Percentiles rank a stretch among this genome's conserved stretches.
phyloP scores from a whole-genome alignment of 1,140 invertebrate species.

The Musca vetustissima region DNA sequence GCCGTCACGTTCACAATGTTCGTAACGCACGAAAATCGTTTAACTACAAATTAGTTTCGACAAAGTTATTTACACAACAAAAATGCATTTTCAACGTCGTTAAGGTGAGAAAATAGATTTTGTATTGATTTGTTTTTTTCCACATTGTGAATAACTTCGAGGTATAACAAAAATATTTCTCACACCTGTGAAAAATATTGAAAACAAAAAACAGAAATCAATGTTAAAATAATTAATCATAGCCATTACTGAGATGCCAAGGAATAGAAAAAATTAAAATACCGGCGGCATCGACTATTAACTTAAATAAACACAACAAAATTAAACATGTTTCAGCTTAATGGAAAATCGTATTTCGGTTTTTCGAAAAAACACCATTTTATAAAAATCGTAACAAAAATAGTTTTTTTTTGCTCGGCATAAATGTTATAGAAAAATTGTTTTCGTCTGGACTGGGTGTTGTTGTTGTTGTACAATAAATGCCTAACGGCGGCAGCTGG shows the following conservation, averaged over 20 bases:
- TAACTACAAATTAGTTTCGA: conserved; percentile 2
- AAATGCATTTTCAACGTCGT: background rate
- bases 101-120: background rate
- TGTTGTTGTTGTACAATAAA: background rate
- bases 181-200: conserved; percentile 8
- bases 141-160: background rate
- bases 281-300: too few relatives aligned
- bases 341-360: too few relatives aligned
- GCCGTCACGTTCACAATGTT: background rate
- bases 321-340: too few relatives aligned
- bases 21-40: background rate
- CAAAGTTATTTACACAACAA: background rate
- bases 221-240: conserved; percentile 22
- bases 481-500: conserved; percentile 7
- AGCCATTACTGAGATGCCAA: background rate
- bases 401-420: too few relatives aligned
- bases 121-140: background rate
- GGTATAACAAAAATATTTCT: conserved; percentile 8
- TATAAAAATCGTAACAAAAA: too few relatives aligned
- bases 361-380: too few relatives aligned
- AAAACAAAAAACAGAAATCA: background rate
- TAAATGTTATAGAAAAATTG: too few relatives aligned
- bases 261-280: too few relatives aligned
- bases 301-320: too few relatives aligned
- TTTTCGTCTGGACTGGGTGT: background rate